Percentiles rank a stretch among this genome's conserved stretches.
phyloP scores from a whole-genome alignment of 2,113 vertebrate species.

The Tachysurus vachellii region DNA sequence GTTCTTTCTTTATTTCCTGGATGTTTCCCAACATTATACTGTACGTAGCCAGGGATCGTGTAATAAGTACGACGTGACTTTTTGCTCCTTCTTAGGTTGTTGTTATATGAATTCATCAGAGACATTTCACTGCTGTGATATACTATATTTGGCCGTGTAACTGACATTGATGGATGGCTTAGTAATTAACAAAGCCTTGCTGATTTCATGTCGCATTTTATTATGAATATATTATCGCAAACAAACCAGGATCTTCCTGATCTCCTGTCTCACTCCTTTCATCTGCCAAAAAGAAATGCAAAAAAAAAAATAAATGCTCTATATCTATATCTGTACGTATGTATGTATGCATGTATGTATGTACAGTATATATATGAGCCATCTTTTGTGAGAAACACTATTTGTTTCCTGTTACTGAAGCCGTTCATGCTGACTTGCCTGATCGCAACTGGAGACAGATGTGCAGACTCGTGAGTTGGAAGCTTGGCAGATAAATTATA shows the following conservation, averaged over 20 bases:
- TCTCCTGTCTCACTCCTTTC: not conserved
- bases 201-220: not conserved
- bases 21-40: not conserved
- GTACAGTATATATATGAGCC: too few species aligned
- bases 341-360: too few species aligned
- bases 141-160: not conserved
- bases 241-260: not conserved
- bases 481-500: not conserved
- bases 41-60: not conserved
- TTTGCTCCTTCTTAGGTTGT: not conserved
- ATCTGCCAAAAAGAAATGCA: not conserved
- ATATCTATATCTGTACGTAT: too few species aligned
- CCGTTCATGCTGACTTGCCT: constrained; percentile 6
- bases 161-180: not conserved
- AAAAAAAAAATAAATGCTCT: too few species aligned
- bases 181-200: constrained; percentile 3
- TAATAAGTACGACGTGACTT: not conserved
- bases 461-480: constrained; percentile 1
- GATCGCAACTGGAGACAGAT: constrained; percentile 9
- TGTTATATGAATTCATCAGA: not conserved
- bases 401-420: not conserved
- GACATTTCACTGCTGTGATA: not conserved
- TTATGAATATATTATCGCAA: not conserved
- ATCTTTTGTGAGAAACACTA: not conserved
- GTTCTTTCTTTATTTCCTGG: not conserved